A percentile compares a stretch with the other conserved stretches of the same genome.
These are phyloP conservation scores for Thecocarcelia acutangulata DNA, from an alignment of 2,888 invertebrate genomes.

Conservation along the genomic window DNA sequence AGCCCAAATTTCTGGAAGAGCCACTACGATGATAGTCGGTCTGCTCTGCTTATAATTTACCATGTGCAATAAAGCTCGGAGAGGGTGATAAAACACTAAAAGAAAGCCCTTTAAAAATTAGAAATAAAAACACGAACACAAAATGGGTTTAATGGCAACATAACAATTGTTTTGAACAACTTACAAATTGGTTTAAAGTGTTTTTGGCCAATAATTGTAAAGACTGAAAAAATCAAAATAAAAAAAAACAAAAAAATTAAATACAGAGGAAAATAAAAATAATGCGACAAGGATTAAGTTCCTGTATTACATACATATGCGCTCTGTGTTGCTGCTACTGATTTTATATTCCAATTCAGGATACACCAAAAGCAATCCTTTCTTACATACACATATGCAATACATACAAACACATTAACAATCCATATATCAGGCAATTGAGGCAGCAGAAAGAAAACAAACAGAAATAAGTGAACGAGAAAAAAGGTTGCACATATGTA, in stretches of 20 bases:
- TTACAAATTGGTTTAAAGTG: constrained; percentile 69
- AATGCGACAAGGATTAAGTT: constrained; percentile 64
- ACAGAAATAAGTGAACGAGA: constrained; percentile 10
- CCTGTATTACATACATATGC: constrained; percentile 9
- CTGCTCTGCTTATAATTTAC: too few species aligned
- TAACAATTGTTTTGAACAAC: constrained; percentile 67
- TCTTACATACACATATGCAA: too few species aligned
- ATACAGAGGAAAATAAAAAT: constrained; percentile 39
- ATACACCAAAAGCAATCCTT: neutral
- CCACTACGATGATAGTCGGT: too few species aligned
- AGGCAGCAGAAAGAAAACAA: neutral
- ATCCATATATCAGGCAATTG: constrained; percentile 1
- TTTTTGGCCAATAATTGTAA: constrained; percentile 62
- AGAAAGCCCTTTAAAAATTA: constrained; percentile 11
- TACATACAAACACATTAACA: neutral
- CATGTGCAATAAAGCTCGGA: too few species aligned
- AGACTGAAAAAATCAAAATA: neutral
- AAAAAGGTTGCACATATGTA: constrained; percentile 42
- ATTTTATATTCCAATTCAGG: neutral
- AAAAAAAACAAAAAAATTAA: constrained; percentile 22
- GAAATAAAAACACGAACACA: constrained; percentile 35
- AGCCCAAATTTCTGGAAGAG: too few species aligned
- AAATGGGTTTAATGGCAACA: constrained; percentile 65
- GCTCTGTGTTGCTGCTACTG: neutral
- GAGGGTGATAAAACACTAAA: neutral